Base-by-base conservation (phyloP, 2,113 vertebrate species). In the Casuarius casuarius region DNA sequence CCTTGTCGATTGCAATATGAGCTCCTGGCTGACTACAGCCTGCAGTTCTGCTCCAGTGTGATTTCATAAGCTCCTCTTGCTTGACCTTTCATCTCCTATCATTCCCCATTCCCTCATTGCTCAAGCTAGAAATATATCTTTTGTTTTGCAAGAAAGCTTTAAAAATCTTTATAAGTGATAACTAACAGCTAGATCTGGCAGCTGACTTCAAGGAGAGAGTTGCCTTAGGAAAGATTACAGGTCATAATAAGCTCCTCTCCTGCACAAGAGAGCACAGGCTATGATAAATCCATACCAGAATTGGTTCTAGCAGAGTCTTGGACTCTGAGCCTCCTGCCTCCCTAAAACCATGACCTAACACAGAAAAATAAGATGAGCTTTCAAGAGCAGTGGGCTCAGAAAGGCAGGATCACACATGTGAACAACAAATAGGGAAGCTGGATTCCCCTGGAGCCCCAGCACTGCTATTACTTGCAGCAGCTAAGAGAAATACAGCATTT, bases 1-100 rank as follows among this genome's bases (percentile, higher is more conserved):
- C 95, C 94, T 88, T 94, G 94, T 97, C 96, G 89, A 90, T 95
- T 96, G 94, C 90, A 86, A 84, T 96, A 75, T 83, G 89, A 93
- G 96, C 68, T 93, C 79, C 90, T 97, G 94, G 86, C 92, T 97
- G 97, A 94, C 93, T 95, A 56, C 21, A 70, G 72, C 91, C 72
- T 75, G 62, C 82, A 70, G 76, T 78, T 95, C 89, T 89, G 87
- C 90, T 95, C 94, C 89, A 63, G 51, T 26, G 86, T 87, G 81
- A 86, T 95, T 97, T 97, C 87, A 66, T 54, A 84, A 96, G 92
- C 85, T 97, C 87, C 87, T 84, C 93, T 94, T 92, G 78, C 61
- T 70, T 96, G 92, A 96, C 96, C 94, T 97, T 95, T 93, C 49
- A 65, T 94, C 94, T 97, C 76, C 76, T 85, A 46, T 72, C 89